These are phyloP conservation scores for Anorthoa munda DNA, from an alignment of 2,888 invertebrate genomes.

Conservation along the genomic window DNA sequence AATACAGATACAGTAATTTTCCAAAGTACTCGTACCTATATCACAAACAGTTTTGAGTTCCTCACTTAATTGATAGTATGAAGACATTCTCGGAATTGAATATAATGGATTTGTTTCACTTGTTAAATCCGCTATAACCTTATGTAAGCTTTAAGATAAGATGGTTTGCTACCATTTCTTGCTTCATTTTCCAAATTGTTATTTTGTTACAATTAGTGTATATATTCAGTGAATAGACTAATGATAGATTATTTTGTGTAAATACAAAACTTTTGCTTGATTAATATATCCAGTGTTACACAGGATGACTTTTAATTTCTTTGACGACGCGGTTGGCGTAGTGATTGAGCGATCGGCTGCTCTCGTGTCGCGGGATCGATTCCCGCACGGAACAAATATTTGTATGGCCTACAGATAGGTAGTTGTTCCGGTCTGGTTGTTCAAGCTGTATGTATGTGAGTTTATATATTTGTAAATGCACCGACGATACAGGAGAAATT, in stretches of 20 bases:
- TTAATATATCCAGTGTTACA: not conserved
- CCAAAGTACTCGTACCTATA: not conserved
- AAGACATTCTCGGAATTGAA: not conserved
- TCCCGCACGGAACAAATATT: too few species aligned
- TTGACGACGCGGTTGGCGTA: too few species aligned
- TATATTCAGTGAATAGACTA: not conserved
- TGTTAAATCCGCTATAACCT: not conserved
- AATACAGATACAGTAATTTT: not conserved
- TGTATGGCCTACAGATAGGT: too few species aligned
- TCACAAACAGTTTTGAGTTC: not conserved
- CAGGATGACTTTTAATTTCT: too few species aligned
- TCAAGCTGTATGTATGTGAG: too few species aligned
- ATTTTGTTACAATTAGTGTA: conserved; percentile 14
- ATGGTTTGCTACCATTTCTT: not conserved
- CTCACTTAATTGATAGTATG: conserved; percentile 9
- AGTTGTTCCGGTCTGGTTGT: too few species aligned
- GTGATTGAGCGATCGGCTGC: too few species aligned
- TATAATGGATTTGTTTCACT: conserved; percentile 9
- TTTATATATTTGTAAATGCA: too few species aligned
- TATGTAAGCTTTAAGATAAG: conserved; percentile 20
- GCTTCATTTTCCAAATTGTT: not conserved
- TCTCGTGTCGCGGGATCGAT: too few species aligned
- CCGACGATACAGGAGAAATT: too few species aligned
- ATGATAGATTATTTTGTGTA: too few species aligned
- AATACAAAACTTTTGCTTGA: not conserved